phyloP scores from a whole-genome alignment of 2,888 invertebrate species.

The Athetis lepigone region DNA sequence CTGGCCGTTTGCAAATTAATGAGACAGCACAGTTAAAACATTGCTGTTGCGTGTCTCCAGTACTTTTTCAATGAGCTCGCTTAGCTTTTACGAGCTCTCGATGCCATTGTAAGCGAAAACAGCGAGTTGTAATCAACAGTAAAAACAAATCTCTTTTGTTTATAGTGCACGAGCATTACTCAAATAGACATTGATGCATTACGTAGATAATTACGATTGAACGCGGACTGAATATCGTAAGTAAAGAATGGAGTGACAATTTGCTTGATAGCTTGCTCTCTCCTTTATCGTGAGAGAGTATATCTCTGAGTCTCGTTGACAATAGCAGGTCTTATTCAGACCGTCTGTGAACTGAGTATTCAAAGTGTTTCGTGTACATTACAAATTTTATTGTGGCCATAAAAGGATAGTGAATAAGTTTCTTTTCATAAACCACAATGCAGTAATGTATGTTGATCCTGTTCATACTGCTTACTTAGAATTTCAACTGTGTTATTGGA shows the following conservation, averaged over 20 bases:
- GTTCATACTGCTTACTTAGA: neutral
- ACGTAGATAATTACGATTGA: slow-evolving; percentile 54
- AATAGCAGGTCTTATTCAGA: slow-evolving; percentile 66
- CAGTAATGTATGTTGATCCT: neutral
- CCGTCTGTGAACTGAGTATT: slow-evolving; percentile 61
- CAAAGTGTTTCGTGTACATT: slow-evolving; percentile 48
- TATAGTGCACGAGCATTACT: slow-evolving; percentile 50
- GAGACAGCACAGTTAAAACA: slow-evolving; percentile 60
- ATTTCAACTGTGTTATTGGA: neutral
- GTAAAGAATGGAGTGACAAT: slow-evolving; percentile 60
- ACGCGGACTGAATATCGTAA: slow-evolving; percentile 44
- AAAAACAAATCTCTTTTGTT: slow-evolving; percentile 53
- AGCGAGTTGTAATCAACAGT: slow-evolving; percentile 39
- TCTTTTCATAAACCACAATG: too few species aligned
- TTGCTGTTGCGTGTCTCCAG: slow-evolving; percentile 52
- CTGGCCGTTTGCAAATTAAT: slow-evolving; percentile 70
- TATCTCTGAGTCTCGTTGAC: slow-evolving; percentile 65
- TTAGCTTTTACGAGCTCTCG: slow-evolving; percentile 48
- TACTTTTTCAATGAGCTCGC: slow-evolving; percentile 54
- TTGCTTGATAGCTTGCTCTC: slow-evolving; percentile 62
- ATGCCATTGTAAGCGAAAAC: slow-evolving; percentile 51
- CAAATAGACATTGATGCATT: slow-evolving; percentile 59
- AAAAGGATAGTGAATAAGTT: slow-evolving; percentile 21
- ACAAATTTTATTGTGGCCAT: slow-evolving; percentile 34
- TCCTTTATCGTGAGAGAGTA: slow-evolving; percentile 70